Evolutionary conservation across 2,888 invertebrate genomes (phyloP), one percentile per base, ranked within the genome.

Genomic region (Drosophila siamana): DNA sequence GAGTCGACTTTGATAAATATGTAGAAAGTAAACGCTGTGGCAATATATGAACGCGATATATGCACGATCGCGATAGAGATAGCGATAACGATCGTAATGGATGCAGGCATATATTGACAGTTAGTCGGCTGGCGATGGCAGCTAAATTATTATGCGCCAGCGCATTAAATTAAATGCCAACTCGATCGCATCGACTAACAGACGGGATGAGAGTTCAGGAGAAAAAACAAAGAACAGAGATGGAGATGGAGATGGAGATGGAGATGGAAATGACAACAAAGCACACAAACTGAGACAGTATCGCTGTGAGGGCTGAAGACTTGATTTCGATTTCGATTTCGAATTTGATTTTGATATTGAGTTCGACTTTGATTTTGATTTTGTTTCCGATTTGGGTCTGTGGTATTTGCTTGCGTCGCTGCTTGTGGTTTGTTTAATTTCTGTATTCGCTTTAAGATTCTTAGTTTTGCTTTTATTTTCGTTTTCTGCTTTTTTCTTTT

Each of bases 121-220:
- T 80, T 77, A 54, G 63, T 44, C 65, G 55, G 36, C 13, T 15
- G 11, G 13, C 7, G 36, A 38, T 81, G 41, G 16, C 33, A 46
- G 46, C 55, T 47, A 67, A 81, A 74, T 79, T 79, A 81, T 74
- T 74, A 80, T 5, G 73, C 77, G 64, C 30, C 78, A 67, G 46
- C 46, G 78, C 75, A 85, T 81, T 83, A 78, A 87, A 83, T 83
- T 78, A 83, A 83, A 85, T 78, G 85, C 73, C 86, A 79, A 75
- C 61, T 43, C 40, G 62, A 36, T 74, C 51, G 46, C 28, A 28
- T 16, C 41, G 43, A 57, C 59, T 46, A 48, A 62, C 50, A 60
- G 13, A 13, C 51, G 43, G 43, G 22, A 50, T 64, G 15, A 19
- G 47, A 65, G 40, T 46, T 22, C 8, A 13, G 13, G 16, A 36